A percentile compares a stretch with the other conserved stretches of the same genome.
These are phyloP conservation scores for Carassius carassius DNA, from an alignment of 2,113 vertebrate genomes.

Conservation along the genomic window DNA sequence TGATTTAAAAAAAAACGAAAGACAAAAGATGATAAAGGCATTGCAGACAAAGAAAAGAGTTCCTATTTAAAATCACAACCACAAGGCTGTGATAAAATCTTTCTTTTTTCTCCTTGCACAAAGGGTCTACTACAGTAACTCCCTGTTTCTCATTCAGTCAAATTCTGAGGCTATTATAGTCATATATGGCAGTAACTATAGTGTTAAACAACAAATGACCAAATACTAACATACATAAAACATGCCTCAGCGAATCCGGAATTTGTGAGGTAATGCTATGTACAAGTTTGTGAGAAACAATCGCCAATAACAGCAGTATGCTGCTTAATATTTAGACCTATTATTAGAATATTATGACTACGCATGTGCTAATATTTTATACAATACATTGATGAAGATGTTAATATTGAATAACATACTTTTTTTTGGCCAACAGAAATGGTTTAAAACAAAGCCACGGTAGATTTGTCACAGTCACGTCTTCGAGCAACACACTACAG, in stretches of 20 bases:
- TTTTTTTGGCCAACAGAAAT: neutral
- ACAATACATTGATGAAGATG: neutral
- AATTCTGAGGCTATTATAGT: neutral
- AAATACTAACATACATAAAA: neutral
- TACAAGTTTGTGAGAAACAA: neutral
- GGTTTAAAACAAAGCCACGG: neutral
- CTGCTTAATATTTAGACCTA: neutral
- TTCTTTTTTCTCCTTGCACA: slow-evolving; percentile 5
- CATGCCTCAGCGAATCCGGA: neutral
- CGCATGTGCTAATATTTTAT: neutral
- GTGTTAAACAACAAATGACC: neutral
- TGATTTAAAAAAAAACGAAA: neutral
- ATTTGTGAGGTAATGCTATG: too few species aligned
- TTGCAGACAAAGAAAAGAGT: neutral
- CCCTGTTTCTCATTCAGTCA: neutral
- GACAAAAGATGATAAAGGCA: neutral
- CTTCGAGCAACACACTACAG: neutral
- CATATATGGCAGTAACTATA: neutral
- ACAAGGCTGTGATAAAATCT: neutral
- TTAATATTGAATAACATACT: neutral
- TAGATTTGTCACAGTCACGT: neutral
- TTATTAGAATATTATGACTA: neutral
- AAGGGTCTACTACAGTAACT: neutral
- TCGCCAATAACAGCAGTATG: neutral
- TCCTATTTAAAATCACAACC: neutral